These are phyloP conservation scores for Cottoperca gobio DNA, from an alignment of 2,797 vertebrate species.

Conservation along the genomic window DNA sequence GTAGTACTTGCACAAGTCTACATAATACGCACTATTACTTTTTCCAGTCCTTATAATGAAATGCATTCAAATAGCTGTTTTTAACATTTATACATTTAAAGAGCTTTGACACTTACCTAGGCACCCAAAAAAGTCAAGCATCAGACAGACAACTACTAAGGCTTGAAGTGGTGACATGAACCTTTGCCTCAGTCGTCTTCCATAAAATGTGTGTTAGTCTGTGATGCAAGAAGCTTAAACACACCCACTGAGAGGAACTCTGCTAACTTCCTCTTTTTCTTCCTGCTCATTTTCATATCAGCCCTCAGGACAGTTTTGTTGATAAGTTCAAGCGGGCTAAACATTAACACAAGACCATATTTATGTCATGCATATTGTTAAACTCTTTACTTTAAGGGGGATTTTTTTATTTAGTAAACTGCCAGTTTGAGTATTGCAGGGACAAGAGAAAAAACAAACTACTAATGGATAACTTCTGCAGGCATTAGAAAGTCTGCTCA, in stretches of 20 bases:
- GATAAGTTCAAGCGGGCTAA: constrained; percentile 63
- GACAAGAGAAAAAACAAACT: not conserved
- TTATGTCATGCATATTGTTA: not conserved
- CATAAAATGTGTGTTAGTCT: constrained; percentile 72
- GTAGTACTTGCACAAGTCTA: not conserved
- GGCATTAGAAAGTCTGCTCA: rapidly evolving
- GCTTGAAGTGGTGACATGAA: constrained; percentile 39
- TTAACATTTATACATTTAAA: constrained; percentile 6
- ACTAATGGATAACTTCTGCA: not conserved
- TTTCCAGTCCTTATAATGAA: not conserved
- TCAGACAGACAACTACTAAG: constrained; percentile 34
- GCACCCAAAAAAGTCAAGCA: constrained; percentile 32
- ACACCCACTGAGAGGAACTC: constrained; percentile 82
- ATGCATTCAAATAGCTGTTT: not conserved
- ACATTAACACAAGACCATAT: constrained; percentile 44
- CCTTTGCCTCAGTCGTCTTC: constrained; percentile 60
- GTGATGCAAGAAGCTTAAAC: constrained; percentile 79
- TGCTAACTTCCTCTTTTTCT: constrained; percentile 87
- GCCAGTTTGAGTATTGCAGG: not conserved
- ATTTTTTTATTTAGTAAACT: not conserved
- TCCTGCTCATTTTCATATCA: constrained; percentile 88
- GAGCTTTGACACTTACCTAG: constrained; percentile 66
- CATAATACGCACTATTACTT: not conserved
- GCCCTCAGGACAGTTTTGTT: constrained; percentile 68
- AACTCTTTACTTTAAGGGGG: not conserved